Conservation (phyloP, 1,140 invertebrate species). For the Hyles vespertilio region DNA sequence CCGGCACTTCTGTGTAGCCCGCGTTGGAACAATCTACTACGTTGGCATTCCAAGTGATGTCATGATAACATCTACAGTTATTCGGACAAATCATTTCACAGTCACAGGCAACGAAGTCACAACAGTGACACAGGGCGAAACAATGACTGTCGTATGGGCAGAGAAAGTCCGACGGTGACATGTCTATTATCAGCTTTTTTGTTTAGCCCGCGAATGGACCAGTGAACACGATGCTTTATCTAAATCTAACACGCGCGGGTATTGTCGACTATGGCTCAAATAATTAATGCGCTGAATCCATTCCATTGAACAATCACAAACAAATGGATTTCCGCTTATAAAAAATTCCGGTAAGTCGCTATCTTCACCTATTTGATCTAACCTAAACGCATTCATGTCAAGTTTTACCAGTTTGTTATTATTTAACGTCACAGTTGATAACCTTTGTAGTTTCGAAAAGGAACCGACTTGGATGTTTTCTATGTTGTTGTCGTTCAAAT, state of each 20-base stretch:
- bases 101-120: slow-evolving; percentile 93
- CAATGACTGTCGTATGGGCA: slow-evolving; percentile 93
- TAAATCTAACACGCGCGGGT: slow-evolving; percentile 90
- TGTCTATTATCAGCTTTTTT: slow-evolving; percentile 85
- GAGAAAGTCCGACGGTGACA: slow-evolving; percentile 88
- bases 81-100: slow-evolving; percentile 93
- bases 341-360: slow-evolving; percentile 85
- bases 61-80: slow-evolving; percentile 92
- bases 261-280: slow-evolving; percentile 81
- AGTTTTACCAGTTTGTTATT: slow-evolving; percentile 85
- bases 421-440: slow-evolving; percentile 85
- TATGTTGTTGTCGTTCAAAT: slow-evolving; percentile 87
- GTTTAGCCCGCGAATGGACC: slow-evolving; percentile 83
- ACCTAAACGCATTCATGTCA: slow-evolving; percentile 82
- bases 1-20: slow-evolving; percentile 83
- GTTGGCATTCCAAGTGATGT: slow-evolving; percentile 93
- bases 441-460: slow-evolving; percentile 81
- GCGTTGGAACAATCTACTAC: slow-evolving; percentile 91
- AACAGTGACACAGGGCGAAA: slow-evolving; percentile 92
- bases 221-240: slow-evolving; percentile 88
- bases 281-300: slow-evolving; percentile 89
- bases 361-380: slow-evolving; percentile 80
- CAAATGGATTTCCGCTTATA: slow-evolving; percentile 87
- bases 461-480: slow-evolving; percentile 82
- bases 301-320: slow-evolving; percentile 91